Percentiles rank a stretch among this genome's conserved stretches.
Conservation (phyloP, 2,113 vertebrate species). For the Podarcis raffonei region DNA sequence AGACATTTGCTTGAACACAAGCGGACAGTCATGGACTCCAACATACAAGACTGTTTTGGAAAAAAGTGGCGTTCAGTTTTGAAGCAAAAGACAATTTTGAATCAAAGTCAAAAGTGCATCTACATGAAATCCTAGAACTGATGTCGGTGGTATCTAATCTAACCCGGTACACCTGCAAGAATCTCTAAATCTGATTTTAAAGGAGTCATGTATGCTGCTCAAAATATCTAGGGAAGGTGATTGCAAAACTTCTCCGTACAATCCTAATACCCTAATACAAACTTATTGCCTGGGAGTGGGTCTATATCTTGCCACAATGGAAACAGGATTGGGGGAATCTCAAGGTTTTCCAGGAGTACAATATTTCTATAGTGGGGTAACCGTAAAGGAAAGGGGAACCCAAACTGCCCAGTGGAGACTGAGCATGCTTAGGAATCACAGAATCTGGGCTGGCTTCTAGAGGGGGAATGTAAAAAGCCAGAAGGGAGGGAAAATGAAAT, state of each 20-base stretch:
- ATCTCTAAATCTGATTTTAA: background rate
- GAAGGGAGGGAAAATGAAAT: background rate
- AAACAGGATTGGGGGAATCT: too few species aligned
- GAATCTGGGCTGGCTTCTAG: too few species aligned
- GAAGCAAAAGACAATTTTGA: background rate
- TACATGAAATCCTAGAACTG: background rate
- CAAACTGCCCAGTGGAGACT: too few species aligned
- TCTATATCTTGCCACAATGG: too few species aligned
- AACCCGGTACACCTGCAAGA: background rate
- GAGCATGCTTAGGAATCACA: too few species aligned
- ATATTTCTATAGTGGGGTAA: too few species aligned
- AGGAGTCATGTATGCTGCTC: background rate
- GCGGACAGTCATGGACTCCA: background rate
- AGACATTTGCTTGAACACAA: background rate
- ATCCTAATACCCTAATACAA: too few species aligned
- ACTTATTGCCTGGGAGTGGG: too few species aligned
- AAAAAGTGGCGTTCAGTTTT: background rate
- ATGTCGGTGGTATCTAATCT: background rate
- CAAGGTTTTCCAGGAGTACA: too few species aligned
- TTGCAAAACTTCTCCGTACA: background rate
- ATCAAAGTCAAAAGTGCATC: background rate
- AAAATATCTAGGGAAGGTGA: background rate
- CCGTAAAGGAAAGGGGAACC: too few species aligned
- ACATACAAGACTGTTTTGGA: background rate
- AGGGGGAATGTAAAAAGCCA: too few species aligned